Evolutionary conservation across 2,113 vertebrate genomes (phyloP).

Genomic region (Cygnus atratus): DNA sequence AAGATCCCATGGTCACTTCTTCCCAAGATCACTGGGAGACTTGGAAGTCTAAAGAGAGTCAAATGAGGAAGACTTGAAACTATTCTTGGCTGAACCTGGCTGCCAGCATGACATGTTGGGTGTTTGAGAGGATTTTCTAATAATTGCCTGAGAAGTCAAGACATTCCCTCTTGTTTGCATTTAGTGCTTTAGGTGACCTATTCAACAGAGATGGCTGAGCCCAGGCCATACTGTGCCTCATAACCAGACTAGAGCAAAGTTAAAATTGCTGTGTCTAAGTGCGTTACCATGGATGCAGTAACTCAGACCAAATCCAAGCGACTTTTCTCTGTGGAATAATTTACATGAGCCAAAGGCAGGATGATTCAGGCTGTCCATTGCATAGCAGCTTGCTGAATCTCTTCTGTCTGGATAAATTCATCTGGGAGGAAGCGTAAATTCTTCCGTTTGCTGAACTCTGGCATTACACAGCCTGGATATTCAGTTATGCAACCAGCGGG

Average conservation of each 20-base stretch:
- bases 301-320: neutral
- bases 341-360: conserved; percentile 37
- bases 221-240: neutral
- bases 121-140: neutral
- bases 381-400: conserved; percentile 40
- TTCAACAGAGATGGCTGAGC: neutral
- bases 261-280: neutral
- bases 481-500: conserved; percentile 28
- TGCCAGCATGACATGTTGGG: neutral
- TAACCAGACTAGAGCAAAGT: neutral
- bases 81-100: neutral
- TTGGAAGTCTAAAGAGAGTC: neutral
- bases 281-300: neutral
- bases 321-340: conserved; percentile 36
- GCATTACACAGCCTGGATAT: conserved; percentile 9
- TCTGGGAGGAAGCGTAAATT: conserved; percentile 39
- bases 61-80: neutral
- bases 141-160: neutral
- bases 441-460: conserved; percentile 49
- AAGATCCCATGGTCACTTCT: neutral
- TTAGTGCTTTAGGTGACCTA: neutral
- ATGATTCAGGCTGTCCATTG: conserved; percentile 16
- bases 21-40: neutral
- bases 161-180: neutral
- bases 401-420: conserved; percentile 29